phyloP scores from a whole-genome alignment of 92 coral and sea anemone genomes.

The Plumapathes pennacea region DNA sequence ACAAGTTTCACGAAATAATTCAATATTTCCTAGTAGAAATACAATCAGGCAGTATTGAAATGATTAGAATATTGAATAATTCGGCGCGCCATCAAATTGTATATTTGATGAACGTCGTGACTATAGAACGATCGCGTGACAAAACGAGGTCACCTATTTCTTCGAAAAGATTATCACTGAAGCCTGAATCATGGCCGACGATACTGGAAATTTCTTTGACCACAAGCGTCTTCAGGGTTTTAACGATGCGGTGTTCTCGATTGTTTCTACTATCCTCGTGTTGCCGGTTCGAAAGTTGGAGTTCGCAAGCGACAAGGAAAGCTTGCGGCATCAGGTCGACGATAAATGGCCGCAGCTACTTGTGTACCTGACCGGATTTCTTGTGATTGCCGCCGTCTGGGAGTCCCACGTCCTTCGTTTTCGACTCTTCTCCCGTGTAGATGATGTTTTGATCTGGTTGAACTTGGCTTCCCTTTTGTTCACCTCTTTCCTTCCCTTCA shows the following conservation, averaged over 20 bases:
- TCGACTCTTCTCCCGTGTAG: constrained; percentile 82
- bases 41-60: no score
- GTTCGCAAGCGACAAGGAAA: constrained; percentile 7
- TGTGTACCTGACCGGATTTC: constrained; percentile 82
- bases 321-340: constrained; percentile 63
- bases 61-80: no score
- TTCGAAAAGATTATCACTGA: no score
- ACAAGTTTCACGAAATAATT: no score
- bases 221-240: constrained; percentile 87
- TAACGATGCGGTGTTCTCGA: constrained; percentile 93
- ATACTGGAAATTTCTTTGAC: constrained; percentile 70
- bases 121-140: no score
- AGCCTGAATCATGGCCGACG: constrained; percentile 66
- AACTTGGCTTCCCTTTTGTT: constrained; percentile 83
- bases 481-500: constrained; percentile 89
- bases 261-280: constrained; percentile 91
- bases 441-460: constrained; percentile 92
- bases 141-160: no score
- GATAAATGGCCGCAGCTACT: constrained; percentile 66
- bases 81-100: no score
- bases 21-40: no score
- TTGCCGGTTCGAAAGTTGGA: constrained; percentile 84
- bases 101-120: no score
- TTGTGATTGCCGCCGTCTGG: constrained; percentile 92
- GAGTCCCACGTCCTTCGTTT: constrained; percentile 91